Evolutionary conservation across 2,113 vertebrate species (phyloP), one percentile per base, ranked within the genome.

Genomic region (Aphyosemion australe): DNA sequence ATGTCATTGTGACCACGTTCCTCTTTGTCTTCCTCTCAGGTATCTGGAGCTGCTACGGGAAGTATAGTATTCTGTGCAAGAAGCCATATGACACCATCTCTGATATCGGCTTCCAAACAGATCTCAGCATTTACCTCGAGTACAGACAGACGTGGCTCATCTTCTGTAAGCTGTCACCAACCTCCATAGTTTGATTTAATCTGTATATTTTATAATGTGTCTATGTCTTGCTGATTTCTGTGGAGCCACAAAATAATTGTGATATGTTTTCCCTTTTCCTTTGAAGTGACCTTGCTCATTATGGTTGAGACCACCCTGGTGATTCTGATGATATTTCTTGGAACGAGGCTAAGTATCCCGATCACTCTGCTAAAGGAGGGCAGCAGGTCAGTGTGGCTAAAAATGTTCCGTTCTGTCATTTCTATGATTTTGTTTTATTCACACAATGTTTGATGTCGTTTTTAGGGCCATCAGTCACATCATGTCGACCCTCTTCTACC

Each of bases 71-170:
- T 16, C 92, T 97, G 67, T 90, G 86, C 42, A 83, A 82, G 53
- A 92, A 91, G 66, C 90, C 94, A 12, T 90, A 91, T 2, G 72
- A 95, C 70, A 92, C 93, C 69, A 80, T 96, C 73, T 95, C 94
- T 11, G 92, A 95, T 39, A 89, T 96, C 10, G 95, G 97, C 58
- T 93, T 98, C 81, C 95, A 97, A 87, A 93, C 92, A 9, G 93
- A 96, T 81, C 90, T 97, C 86, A 90, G 89, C 57, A 82, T 95
- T 64, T 97, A 97, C 83, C 92, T 98, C 70, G 89, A 94, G 52
- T 90, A 96, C 88, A 94, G 93, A 59, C 94, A 99, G 82, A 96
- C 95, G 5, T 98, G 97, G 97, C 90, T 99, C 57, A 70, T 93
- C 50, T 94, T 99, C 90, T 93, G 97, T 99, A 78, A 39, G 92